These are phyloP conservation scores for Toxotes lorentzi DNA, from an alignment of 2,797 vertebrate species.

Conservation along the genomic window DNA sequence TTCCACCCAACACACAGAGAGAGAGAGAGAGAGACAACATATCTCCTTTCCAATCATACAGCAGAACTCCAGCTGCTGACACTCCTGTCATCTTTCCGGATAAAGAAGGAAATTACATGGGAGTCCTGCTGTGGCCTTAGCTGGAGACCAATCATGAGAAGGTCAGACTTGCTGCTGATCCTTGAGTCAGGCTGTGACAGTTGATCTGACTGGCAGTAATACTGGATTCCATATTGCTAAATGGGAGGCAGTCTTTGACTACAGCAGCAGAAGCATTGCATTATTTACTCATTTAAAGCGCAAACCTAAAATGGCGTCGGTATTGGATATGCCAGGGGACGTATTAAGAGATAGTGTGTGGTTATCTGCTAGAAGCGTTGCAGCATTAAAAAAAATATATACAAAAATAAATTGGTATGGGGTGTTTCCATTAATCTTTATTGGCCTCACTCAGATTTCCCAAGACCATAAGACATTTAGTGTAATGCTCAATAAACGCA, in stretches of 20 bases:
- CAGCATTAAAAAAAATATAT: conserved; percentile 10
- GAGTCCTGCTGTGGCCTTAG: conserved; percentile 62
- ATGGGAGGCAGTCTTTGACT: conserved; percentile 38
- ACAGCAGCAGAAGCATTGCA: conserved; percentile 36
- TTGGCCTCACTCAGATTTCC: conserved; percentile 32
- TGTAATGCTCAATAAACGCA: conserved; percentile 33
- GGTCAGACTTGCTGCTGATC: conserved; percentile 70
- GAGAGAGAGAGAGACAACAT: conserved; percentile 21
- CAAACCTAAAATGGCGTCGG: conserved; percentile 1
- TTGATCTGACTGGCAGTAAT: conserved; percentile 53
- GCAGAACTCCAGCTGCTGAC: conserved; percentile 56
- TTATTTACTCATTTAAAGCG: conserved; percentile 53
- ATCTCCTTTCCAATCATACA: conserved; percentile 60
- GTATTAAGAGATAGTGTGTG: conserved; percentile 7
- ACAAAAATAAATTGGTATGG: background rate
- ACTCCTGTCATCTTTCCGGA: conserved; percentile 57
- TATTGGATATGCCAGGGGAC: background rate
- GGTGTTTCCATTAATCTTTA: conserved; percentile 59
- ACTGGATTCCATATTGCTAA: conserved; percentile 27
- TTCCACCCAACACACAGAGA: conserved; percentile 19
- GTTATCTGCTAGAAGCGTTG: conserved; percentile 30
- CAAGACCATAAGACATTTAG: conserved; percentile 1
- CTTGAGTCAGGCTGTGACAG: conserved; percentile 66
- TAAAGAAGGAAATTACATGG: conserved; percentile 70
- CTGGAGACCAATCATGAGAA: conserved; percentile 69